Conservation (phyloP, 2,797 vertebrate species). For the Acomys russatus region DNA sequence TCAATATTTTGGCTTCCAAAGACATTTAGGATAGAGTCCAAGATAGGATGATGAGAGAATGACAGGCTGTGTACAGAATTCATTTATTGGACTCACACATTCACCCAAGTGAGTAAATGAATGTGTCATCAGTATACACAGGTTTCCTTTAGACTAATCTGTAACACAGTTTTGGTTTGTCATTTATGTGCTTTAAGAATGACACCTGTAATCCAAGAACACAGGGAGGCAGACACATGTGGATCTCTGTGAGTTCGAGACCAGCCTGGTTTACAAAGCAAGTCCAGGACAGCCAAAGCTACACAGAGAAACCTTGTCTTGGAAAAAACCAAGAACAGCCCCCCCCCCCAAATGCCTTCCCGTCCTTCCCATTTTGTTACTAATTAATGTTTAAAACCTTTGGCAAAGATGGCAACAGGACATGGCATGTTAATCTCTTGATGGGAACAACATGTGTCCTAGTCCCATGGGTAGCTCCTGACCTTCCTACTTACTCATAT, state of each 20-base stretch:
- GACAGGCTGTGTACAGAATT: neutral
- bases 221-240: no score
- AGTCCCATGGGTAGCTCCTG: neutral
- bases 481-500: neutral
- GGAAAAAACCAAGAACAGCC: no score
- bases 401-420: neutral
- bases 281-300: no score
- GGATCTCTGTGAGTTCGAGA: no score
- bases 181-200: constrained; percentile 38
- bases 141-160: neutral
- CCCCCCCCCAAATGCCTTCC: no score
- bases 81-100: constrained; percentile 30
- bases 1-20: constrained; percentile 38
- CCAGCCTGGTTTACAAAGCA: no score
- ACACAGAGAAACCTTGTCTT: no score
- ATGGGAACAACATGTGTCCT: fast-evolving
- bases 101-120: neutral
- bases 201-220: no score
- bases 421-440: neutral
- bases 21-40: neutral
- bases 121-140: constrained; percentile 7
- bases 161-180: neutral
- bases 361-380: neutral
- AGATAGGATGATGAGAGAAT: neutral
- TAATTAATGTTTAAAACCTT: neutral